phyloP scores from a whole-genome alignment of 2,888 invertebrate genomes.

The Zeuzera pyrina region DNA sequence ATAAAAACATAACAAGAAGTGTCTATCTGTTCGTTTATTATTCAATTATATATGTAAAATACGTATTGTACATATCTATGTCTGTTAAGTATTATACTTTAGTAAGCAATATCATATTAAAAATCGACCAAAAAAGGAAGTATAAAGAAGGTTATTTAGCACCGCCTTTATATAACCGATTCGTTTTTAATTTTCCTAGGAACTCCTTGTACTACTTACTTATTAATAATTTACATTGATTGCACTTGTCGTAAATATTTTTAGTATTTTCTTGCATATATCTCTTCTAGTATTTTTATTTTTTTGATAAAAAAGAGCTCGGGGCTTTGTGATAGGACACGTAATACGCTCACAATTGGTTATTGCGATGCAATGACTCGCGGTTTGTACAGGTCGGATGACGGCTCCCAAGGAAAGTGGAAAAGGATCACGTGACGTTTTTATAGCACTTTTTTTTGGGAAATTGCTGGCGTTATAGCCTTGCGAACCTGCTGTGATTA shows the following conservation, averaged over 20 bases:
- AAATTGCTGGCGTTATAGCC: too few species aligned
- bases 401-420: conserved; percentile 41
- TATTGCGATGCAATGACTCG: conserved; percentile 71
- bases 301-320: conserved; percentile 24
- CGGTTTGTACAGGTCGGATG: conserved; percentile 51
- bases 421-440: conserved; percentile 33
- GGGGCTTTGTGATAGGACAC: conserved; percentile 65
- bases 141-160: too few species aligned
- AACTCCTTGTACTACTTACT: too few species aligned
- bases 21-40: neutral
- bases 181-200: too few species aligned
- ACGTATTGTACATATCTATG: neutral
- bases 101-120: too few species aligned
- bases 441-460: too few species aligned
- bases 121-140: too few species aligned
- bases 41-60: neutral
- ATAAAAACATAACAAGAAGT: conserved; percentile 12
- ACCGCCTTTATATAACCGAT: too few species aligned
- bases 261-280: conserved; percentile 32
- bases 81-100: too few species aligned
- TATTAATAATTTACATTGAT: too few species aligned
- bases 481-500: too few species aligned
- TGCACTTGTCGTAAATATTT: neutral
- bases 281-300: conserved; percentile 26
- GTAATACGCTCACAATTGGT: conserved; percentile 73